A percentile compares a stretch with the other conserved stretches of the same genome.
Conservation (phyloP, 2,888 invertebrate species). For the Patella depressa region DNA sequence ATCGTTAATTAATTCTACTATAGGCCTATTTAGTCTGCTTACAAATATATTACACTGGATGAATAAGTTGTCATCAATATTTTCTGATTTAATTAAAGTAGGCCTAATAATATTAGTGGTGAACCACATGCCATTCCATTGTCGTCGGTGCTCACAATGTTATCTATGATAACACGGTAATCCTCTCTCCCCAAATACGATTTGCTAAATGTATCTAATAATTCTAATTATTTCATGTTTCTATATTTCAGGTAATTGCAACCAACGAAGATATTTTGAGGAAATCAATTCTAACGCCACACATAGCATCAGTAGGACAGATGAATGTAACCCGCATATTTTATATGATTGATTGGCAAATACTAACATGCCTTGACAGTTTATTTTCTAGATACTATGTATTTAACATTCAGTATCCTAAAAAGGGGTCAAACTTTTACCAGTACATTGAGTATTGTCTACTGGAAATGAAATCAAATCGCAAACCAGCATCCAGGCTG, state of each 20-base stretch:
- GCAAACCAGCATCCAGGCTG: not conserved
- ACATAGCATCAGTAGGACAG: not conserved
- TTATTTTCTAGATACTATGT: conserved; percentile 4
- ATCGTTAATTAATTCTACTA: too few relatives aligned
- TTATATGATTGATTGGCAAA: not conserved
- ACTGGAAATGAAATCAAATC: not conserved
- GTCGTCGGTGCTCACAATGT: too few relatives aligned
- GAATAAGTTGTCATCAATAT: too few relatives aligned
- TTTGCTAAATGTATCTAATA: too few relatives aligned
- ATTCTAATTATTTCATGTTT: not conserved
- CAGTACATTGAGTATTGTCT: conserved; percentile 1
- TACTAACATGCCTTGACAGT: not conserved
- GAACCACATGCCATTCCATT: too few relatives aligned
- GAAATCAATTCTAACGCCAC: not conserved
- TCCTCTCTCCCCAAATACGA: too few relatives aligned
- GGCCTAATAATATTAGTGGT: too few relatives aligned
- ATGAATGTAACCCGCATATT: not conserved
- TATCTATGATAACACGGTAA: too few relatives aligned
- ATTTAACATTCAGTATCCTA: not conserved
- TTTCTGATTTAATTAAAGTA: too few relatives aligned
- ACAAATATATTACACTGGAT: too few relatives aligned
- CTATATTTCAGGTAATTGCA: conserved; percentile 5
- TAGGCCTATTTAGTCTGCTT: too few relatives aligned
- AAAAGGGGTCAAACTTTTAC: not conserved
- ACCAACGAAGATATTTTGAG: not conserved